A percentile compares a stretch with the other conserved stretches of the same genome.
phyloP scores from a whole-genome alignment of 2,113 vertebrate species.

The Struthidea cinerea region DNA sequence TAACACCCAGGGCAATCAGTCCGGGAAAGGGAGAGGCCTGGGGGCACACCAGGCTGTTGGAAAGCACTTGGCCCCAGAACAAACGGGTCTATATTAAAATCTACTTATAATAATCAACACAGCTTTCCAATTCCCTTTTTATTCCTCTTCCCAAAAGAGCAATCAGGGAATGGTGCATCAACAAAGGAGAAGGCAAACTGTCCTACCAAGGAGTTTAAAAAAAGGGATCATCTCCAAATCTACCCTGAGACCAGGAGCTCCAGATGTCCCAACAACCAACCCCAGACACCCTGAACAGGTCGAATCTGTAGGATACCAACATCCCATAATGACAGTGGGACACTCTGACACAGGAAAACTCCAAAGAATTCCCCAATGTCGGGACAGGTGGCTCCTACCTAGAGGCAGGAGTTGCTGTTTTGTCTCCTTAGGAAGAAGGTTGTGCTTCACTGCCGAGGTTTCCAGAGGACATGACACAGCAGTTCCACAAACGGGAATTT shows the following conservation, averaged over 20 bases:
- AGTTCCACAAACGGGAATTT: background rate
- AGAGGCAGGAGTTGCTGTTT: background rate
- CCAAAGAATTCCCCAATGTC: rapidly evolving
- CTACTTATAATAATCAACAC: background rate
- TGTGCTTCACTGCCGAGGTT: background rate
- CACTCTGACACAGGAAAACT: too few species aligned
- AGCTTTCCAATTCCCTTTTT: background rate
- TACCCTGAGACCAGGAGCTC: background rate
- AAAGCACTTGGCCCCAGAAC: background rate
- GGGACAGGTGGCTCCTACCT: background rate
- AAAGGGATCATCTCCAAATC: background rate
- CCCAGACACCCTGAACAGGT: background rate
- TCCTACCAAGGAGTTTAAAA: background rate
- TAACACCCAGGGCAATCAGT: background rate
- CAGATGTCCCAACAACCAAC: background rate
- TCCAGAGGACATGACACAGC: background rate
- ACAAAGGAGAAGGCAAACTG: background rate
- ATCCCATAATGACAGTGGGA: rapidly evolving
- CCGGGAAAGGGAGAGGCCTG: background rate
- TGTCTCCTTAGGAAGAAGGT: background rate
- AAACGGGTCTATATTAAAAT: background rate
- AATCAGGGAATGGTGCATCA: rapidly evolving
- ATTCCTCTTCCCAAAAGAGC: background rate
- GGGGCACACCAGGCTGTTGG: background rate
- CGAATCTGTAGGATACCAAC: background rate